Percentiles rank a stretch among this genome's conserved stretches.
Evolutionary conservation across 1,140 invertebrate species (phyloP).

Genomic region (Meloidogyne floridensis): DNA sequence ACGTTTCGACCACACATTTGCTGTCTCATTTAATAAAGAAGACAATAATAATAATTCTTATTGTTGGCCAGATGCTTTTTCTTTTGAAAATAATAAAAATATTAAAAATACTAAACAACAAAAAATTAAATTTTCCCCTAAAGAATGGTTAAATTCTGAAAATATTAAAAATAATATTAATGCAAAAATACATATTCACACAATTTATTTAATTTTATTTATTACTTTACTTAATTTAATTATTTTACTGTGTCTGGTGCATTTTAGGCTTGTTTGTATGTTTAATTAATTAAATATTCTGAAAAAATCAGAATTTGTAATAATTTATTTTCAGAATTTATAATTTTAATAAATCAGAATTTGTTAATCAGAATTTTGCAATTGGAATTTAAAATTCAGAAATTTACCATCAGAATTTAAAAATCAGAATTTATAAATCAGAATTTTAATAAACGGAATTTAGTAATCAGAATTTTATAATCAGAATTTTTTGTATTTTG

Average conservation of each 20-base stretch:
- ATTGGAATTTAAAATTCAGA: no score
- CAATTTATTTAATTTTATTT: conserved; percentile 4
- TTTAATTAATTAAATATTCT: neutral
- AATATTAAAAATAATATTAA: conserved; percentile 1
- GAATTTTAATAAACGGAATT: no score
- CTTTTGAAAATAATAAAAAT: neutral
- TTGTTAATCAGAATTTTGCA: no score
- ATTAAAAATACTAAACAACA: neutral
- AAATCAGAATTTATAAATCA: no score
- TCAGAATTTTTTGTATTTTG: no score
- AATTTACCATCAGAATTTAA: no score
- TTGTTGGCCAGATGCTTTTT: conserved; percentile 6
- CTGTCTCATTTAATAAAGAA: neutral
- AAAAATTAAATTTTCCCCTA: neutral
- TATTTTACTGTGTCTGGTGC: neutral
- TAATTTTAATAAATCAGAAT: no score
- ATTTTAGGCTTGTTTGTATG: neutral
- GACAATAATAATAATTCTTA: neutral
- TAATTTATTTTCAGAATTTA: neutral
- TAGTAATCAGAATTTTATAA: conserved; percentile 4
- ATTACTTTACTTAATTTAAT: neutral
- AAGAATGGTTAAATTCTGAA: neutral
- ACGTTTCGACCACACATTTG: neutral
- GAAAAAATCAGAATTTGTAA: neutral
- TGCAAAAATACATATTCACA: conserved; percentile 3